A percentile compares a stretch with the other conserved stretches of the same genome.
Evolutionary conservation across 2,888 invertebrate genomes (phyloP).

Genomic region (Bhutanitis thaidina): DNA sequence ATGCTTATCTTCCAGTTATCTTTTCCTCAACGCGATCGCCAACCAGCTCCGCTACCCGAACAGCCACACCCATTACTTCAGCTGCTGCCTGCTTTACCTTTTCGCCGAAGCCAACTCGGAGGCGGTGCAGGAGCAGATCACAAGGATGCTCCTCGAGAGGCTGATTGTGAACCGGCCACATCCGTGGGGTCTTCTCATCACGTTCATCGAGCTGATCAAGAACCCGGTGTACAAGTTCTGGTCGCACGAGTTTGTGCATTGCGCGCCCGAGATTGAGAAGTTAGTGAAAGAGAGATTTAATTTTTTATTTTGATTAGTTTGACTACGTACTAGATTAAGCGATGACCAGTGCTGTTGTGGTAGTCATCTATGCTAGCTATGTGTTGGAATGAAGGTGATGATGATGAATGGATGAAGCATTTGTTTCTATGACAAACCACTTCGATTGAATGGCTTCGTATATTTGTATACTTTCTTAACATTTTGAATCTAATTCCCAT

Average conservation of each 20-base stretch:
- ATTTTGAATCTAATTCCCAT: too few species aligned
- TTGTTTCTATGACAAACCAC: too few species aligned
- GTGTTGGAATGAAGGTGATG: too few species aligned
- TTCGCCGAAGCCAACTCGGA: constrained; percentile 99
- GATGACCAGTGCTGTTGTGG: too few species aligned
- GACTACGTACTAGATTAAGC: too few species aligned
- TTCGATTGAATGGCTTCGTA: too few species aligned
- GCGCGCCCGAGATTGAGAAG: constrained; percentile 99
- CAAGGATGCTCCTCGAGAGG: constrained; percentile 96
- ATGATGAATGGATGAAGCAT: too few species aligned
- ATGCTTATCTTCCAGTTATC: constrained; percentile 88
- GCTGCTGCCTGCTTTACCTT: constrained; percentile 96
- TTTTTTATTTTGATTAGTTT: too few species aligned
- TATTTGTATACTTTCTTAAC: too few species aligned
- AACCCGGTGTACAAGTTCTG: constrained; percentile 99
- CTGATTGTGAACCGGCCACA: constrained; percentile 99
- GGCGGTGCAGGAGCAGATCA: constrained; percentile 99
- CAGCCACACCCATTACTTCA: constrained; percentile 99
- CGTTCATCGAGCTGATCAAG: constrained; percentile 99
- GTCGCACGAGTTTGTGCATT: constrained; percentile 99
- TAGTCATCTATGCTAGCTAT: too few species aligned
- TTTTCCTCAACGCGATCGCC: constrained; percentile 98
- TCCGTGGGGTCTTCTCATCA: constrained; percentile 99
- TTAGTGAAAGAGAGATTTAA: constrained; percentile 53
- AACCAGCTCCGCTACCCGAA: constrained; percentile 99